Evolutionary conservation across 2,113 vertebrate genomes (phyloP), one percentile per base, ranked within the genome.

Genomic region (Antigone vipio): DNA sequence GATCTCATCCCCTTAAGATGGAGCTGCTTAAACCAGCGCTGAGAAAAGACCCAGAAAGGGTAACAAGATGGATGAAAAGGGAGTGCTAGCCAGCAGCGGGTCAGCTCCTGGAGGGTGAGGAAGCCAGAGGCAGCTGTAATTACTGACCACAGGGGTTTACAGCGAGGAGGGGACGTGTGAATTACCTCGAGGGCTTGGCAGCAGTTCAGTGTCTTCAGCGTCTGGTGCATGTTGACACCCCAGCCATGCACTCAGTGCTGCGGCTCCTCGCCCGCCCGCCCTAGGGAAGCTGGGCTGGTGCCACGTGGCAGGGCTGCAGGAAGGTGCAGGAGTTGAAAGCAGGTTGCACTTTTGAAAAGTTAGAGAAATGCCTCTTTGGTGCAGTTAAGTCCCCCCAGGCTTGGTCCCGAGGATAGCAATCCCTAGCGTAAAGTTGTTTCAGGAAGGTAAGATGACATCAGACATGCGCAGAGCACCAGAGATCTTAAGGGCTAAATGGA

Each of bases 311-410:
- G 63, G 50, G 58, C 75, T 73, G 53, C 62, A 50, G 5, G 3
- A 42, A 63, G 55, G 19, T 0, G 0, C 34, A 27, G 44, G 42
- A 63, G 22, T 12, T 15, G 5, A 78, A 90, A 62, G 22, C 24
- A 85, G 45, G 47, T 15, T 9, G 42, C 6, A 6, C 53, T 68
- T 56, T 19, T 26, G 15, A 69, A n/a, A 60, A 30, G 32, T 18
- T 55, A n/a, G 55, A 63, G 44, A 81, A 81, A 47, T 9, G 47
- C 60, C 78, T 42, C 73, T 29, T 81, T 50, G 73, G 44, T 52
- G 76, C 53, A 64, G 32, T 26, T 24, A 49, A 62, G 21, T 66
- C 6, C 45, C 9, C 4, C 6, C 24, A 50, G 50, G 42, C 52
- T 86, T 2, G 1, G 32, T 63, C 47, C 47, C 3, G 2, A 78